A percentile compares a stretch with the other conserved stretches of the same genome.
phyloP scores from a whole-genome alignment of 1,140 invertebrate genomes.

The Octopus bimaculoides region DNA sequence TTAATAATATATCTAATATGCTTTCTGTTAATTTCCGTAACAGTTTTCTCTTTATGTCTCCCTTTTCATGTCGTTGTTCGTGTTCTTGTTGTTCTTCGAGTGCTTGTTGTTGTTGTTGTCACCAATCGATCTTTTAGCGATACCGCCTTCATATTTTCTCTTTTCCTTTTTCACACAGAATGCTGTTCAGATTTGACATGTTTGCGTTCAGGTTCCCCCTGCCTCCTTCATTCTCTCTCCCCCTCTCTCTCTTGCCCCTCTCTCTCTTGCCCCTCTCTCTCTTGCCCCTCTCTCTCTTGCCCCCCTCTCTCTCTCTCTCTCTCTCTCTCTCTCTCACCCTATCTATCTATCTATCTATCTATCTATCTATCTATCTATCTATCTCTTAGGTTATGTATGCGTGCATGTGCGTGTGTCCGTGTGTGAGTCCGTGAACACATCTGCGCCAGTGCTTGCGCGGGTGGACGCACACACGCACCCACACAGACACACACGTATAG shows the following conservation, averaged over 20 bases:
- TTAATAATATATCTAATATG: no score
- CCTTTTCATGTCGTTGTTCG: not conserved
- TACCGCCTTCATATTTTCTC: not conserved
- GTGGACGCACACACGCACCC: no score
- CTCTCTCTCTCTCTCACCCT: not conserved
- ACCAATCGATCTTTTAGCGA: no score
- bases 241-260: not conserved
- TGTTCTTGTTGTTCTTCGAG: not conserved
- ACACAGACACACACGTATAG: no score
- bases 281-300: not conserved
- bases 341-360: not conserved
- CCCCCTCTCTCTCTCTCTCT: not conserved
- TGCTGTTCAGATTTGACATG: no score
- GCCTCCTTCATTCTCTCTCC: not conserved
- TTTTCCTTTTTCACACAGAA: not conserved
- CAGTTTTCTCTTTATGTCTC: not conserved
- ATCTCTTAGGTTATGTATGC: no score
- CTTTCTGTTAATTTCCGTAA: no score
- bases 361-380: no score
- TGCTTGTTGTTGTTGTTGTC: not conserved
- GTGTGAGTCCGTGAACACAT: no score
- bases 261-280: not conserved
- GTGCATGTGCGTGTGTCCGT: no score
- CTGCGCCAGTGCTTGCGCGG: no score
- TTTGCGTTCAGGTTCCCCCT: not conserved